phyloP scores from a whole-genome alignment of 2,888 invertebrate genomes.

The Drosophila phalerata region DNA sequence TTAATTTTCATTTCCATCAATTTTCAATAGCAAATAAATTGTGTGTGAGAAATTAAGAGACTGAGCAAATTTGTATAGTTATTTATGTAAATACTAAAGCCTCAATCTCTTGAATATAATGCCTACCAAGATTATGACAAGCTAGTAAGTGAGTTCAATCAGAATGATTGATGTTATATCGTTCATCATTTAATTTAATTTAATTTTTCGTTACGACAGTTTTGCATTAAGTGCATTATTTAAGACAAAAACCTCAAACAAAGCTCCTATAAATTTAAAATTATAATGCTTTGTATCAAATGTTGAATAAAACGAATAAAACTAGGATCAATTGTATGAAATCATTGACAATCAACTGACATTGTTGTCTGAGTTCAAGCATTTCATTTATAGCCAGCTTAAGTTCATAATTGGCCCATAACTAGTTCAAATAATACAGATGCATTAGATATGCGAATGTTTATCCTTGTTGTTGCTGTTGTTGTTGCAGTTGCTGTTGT shows the following conservation, averaged over 20 bases:
- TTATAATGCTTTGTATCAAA: background rate
- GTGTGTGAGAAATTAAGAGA: background rate
- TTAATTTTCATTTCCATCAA: slow-evolving; percentile 76
- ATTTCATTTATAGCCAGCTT: slow-evolving; percentile 15
- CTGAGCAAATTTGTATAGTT: background rate
- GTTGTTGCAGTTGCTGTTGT: too few relatives aligned
- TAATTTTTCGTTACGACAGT: background rate
- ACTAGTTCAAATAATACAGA: slow-evolving; percentile 58
- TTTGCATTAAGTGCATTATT: background rate
- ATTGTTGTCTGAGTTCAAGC: background rate
- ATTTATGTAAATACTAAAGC: slow-evolving; percentile 14
- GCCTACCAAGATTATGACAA: background rate
- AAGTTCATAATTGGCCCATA: slow-evolving; percentile 47
- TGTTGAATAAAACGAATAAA: background rate
- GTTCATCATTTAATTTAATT: background rate
- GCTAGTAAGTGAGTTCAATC: slow-evolving; percentile 2
- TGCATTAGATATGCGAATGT: slow-evolving; percentile 17
- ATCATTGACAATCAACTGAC: background rate
- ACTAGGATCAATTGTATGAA: background rate
- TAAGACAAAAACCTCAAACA: background rate
- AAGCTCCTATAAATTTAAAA: background rate
- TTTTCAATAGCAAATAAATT: slow-evolving; percentile 41
- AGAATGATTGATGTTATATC: background rate
- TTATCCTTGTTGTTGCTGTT: slow-evolving; percentile 5
- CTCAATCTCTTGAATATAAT: background rate